Base-by-base conservation (phyloP, 2,888 invertebrate genomes). In the Sesamia inferens region DNA sequence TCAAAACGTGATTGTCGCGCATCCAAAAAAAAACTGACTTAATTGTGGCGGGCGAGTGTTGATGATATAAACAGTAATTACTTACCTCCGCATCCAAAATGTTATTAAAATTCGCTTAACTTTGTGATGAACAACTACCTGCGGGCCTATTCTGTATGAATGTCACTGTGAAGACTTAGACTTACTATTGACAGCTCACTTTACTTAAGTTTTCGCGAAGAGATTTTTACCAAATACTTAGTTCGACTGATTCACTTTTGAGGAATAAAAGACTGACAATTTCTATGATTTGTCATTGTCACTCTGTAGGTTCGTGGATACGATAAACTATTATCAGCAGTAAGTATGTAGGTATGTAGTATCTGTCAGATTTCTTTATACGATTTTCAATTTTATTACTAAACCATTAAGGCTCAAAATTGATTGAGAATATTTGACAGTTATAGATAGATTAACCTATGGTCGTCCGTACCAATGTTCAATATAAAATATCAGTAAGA, bases 51-150 rank as follows among this genome's bases (percentile, higher is more conserved):
- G 91, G 88, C 89, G 92, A 93, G 95, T 94, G 96, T 94, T 94
- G 95, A 95, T 94, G 94, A 92, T 92, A 94, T 94, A 94, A 93
- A 94, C 92, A 92, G 93, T 95, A 96, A 96, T 96, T 96, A 95
- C 93, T 90, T 90, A 90, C 89, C 90, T 90, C 89, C 90, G 91
- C 91, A 91, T 88, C 90, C 91, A 87, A 93, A 94, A 93, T 92
- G 95, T 94, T 96, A 96, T 96, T 96, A 96, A 96, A 96, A 95
- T 93, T 87, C 93, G 93, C 94, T 96, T 96, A 96, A 93, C 91
- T 91, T 90, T 91, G 74, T 89, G 88, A 86, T 87, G 82, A 81
- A 79, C 79, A 78, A 68, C 69, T 75, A 83, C n/a, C 61, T 79
- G 13, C 13, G 5, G 8, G 19, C 54, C 7, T 64, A 51, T 51